A percentile compares a stretch with the other conserved stretches of the same genome.
These are phyloP conservation scores for Orthosia gothica DNA, from an alignment of 2,888 invertebrate genomes.

Conservation along the genomic window DNA sequence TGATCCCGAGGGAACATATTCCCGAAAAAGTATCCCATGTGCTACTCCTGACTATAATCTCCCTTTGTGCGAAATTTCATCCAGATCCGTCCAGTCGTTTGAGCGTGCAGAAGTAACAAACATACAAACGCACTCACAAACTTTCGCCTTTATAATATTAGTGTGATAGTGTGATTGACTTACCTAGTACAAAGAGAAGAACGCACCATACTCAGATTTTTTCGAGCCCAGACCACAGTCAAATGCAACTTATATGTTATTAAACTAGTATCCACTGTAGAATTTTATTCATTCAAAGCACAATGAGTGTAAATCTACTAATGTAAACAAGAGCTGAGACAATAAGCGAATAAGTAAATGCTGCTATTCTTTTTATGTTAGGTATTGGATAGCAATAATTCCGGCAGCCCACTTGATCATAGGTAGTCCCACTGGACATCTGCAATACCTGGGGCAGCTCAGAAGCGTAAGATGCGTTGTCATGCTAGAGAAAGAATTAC, in stretches of 20 bases:
- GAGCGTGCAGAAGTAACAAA: too few species aligned
- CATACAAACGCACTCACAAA: too few species aligned
- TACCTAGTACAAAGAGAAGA: conserved; percentile 25
- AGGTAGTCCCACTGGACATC: background rate
- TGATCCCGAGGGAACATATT: too few species aligned
- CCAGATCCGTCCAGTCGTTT: too few species aligned
- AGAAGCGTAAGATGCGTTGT: background rate
- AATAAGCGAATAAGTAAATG: background rate
- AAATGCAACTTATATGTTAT: conserved; percentile 3
- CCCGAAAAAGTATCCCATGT: too few species aligned
- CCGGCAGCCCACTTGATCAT: background rate
- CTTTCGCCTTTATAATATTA: too few species aligned
- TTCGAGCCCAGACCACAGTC: conserved; percentile 15
- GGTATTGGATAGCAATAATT: background rate
- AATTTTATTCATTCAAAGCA: conserved; percentile 15
- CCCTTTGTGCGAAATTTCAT: too few species aligned
- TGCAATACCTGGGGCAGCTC: background rate
- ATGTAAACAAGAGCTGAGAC: conserved; percentile 4
- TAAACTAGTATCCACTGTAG: conserved; percentile 2
- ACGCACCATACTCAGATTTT: background rate
- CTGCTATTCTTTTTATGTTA: background rate
- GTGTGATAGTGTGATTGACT: conserved; percentile 13
- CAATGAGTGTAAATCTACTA: background rate
- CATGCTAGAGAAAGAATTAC: conserved; percentile 9
- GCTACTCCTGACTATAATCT: too few species aligned